Evolutionary conservation across 2,888 invertebrate species (phyloP), one percentile per base, ranked within the genome.

Genomic region (Neelides folsomi): DNA sequence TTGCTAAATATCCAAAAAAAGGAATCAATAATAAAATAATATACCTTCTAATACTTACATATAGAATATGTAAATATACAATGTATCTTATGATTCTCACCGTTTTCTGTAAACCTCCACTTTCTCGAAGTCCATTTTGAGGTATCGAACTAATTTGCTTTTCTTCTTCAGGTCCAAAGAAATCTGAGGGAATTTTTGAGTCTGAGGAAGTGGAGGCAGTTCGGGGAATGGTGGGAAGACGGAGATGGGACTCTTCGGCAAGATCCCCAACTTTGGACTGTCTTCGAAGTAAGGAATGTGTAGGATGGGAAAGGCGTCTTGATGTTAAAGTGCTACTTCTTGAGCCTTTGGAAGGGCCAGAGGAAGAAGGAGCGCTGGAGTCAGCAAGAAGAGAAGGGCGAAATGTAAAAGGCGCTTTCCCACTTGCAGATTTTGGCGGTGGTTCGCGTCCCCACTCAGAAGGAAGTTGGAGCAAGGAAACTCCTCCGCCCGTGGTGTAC

Each of bases 191-290:
- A 38, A 49, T 15, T 35, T 43, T 83, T 0, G 88, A 87, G 71
- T 88, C 89, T 0, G 87, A 88, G 2, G 82, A 80, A 68, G 86
- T 87, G 59, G 86, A 86, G 67, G 88, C 87, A 1, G 82, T 81
- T n/a, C 72, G 27, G 7, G 35, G 4, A 34, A 10, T 9, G 10
- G 5, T 2, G n/a, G 48, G 12, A 18, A 42, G 42, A 42, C 15
- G 12, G 9, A 18, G 16, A 2, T 9, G 8, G 3, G 49, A 40
- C 8, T 27, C 27, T 27, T 27, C 27, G n/a, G 45, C 48, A 43
- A 44, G 13, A 47, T 27, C 52, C 36, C 18, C 43, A 12, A 60
- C 43, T 39, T 51, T 41, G 9, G 58, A 36, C 38, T 60, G 60
- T 1, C 58, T 55, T 27, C 56, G 55, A 19, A 60, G 36, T 9